Conservation (phyloP, 2,113 vertebrate species). For the Halcyon senegalensis region DNA sequence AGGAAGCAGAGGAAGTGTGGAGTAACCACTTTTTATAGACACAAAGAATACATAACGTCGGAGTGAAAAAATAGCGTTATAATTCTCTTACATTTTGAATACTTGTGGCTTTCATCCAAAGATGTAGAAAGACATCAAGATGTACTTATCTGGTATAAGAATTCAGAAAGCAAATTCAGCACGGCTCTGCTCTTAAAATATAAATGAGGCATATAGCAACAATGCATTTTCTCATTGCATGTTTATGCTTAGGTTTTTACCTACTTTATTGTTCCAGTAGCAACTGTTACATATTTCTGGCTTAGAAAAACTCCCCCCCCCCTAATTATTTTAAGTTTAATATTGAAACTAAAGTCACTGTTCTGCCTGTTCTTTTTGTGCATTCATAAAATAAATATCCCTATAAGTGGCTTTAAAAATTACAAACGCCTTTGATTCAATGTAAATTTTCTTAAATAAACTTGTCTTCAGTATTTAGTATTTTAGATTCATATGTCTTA, state of each 20-base stretch:
- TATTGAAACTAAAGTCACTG: background rate
- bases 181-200: background rate
- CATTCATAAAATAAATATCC: background rate
- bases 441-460: background rate
- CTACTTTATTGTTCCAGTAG: background rate
- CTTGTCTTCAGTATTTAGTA: background rate
- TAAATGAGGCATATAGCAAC: background rate
- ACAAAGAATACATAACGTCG: background rate
- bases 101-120: background rate
- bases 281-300: background rate
- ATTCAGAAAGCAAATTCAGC: background rate
- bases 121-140: background rate
- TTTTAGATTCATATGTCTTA: background rate
- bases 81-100: background rate
- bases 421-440: background rate
- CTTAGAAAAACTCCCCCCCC: background rate
- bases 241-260: background rate
- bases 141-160: background rate
- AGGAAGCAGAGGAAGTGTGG: background rate
- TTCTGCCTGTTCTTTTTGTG: background rate
- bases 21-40: background rate
- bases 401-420: background rate
- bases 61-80: background rate
- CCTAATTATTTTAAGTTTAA: background rate
- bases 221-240: background rate